A percentile compares a stretch with the other conserved stretches of the same genome.
These are phyloP conservation scores for Drosophila jambulina DNA, from an alignment of 1,140 invertebrate species.

Conservation along the genomic window DNA sequence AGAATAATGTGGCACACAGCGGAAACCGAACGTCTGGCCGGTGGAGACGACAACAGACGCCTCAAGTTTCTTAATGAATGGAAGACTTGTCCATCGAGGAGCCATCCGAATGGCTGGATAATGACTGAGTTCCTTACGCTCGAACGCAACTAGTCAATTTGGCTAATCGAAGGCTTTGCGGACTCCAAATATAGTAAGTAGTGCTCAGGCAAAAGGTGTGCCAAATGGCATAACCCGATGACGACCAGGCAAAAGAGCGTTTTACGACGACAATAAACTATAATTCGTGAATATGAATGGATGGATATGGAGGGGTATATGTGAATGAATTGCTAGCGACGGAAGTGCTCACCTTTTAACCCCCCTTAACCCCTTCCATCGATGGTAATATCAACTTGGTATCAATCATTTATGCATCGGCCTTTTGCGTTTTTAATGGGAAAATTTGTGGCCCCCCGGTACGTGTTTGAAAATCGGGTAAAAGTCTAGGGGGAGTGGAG, in stretches of 20 bases:
- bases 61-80: conserved; percentile 53
- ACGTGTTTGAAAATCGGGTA: conserved; percentile 70
- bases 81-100: conserved; percentile 23
- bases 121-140: conserved; percentile 16
- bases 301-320: conserved; percentile 40
- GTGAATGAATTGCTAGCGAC: conserved; percentile 63
- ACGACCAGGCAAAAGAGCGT: conserved; percentile 12
- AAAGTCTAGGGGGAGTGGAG: neutral
- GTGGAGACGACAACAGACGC: conserved; percentile 36
- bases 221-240: conserved; percentile 40
- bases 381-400: conserved; percentile 7
- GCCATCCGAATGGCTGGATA: conserved; percentile 9
- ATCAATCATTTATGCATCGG: conserved; percentile 78
- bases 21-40: conserved; percentile 47
- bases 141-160: conserved; percentile 60
- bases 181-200: conserved; percentile 51
- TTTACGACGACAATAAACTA: conserved; percentile 75
- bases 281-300: conserved; percentile 63
- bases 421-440: conserved; percentile 75
- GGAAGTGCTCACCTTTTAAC: conserved; percentile 45
- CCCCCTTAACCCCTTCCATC: conserved; percentile 13
- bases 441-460: conserved; percentile 70
- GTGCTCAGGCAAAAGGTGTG: conserved; percentile 59
- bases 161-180: conserved; percentile 65
- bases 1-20: conserved; percentile 52